Evolutionary conservation across 2,888 invertebrate genomes (phyloP), one percentile per base, ranked within the genome.

Genomic region (Epistrophella euchroma): DNA sequence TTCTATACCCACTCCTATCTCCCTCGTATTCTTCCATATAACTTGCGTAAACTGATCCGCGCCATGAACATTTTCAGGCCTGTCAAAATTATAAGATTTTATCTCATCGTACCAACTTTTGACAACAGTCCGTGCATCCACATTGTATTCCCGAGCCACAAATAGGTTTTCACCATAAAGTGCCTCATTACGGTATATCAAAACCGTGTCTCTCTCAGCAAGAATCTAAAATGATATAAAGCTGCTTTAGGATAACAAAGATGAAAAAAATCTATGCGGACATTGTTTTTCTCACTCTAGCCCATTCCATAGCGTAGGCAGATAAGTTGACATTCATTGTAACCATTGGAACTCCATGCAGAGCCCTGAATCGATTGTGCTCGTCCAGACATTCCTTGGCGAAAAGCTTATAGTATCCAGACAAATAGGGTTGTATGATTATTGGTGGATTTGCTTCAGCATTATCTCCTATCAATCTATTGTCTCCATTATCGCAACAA

Each of bases 31-130:
- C 89, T 95, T 95, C 97, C 97, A 97, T 5, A 97, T 94, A 2
- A 97, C 94, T 93, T 97, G 97, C 0, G 97, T 95, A 90, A 97
- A 97, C 90, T 97, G 97, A 17, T 97, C 97, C 88, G 96, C 94
- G 68, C 94, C 94, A 73, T 94, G 94, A 1, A 93, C 93, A 1
- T 96, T 96, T 87, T 96, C 95, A 0, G 90, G 89, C 81, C 92
- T 94, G 6, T 94, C 94, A 88, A 96, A 97, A 37, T 93, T 93
- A 89, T 96, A 96, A 86, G 94, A 93, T 88, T 94, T 94, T 13
- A 96, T 95, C 92, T 97, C 97, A 56, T 94, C 94, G 88, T 95
- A 97, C 97, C 97, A 98, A 90, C 95, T 95, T 45, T 95, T 95
- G 0, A 97, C 97, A 0, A 97, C 95, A 85, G 95, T 95, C 62